These are phyloP conservation scores for Cantharis rufa DNA, from an alignment of 2,888 invertebrate genomes.

Conservation along the genomic window DNA sequence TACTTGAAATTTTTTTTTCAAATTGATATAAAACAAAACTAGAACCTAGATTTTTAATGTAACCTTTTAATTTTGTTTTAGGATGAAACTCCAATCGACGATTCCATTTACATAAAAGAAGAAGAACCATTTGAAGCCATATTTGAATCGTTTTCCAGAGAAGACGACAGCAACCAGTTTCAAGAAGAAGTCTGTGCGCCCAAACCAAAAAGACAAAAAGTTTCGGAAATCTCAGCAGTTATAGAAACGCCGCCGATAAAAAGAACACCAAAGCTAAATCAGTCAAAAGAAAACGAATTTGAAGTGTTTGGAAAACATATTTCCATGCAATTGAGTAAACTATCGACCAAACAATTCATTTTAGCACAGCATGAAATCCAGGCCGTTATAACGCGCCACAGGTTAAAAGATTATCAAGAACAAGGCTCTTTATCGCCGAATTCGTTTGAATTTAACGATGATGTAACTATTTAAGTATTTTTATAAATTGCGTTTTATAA, in stretches of 20 bases:
- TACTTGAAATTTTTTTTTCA: no score
- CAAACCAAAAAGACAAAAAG: neutral
- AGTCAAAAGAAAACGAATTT: neutral
- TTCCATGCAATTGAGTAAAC: neutral
- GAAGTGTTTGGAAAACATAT: neutral
- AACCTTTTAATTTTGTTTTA: neutral
- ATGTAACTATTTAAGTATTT: neutral
- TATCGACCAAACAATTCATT: neutral
- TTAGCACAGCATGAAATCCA: neutral
- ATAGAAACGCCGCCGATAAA: neutral
- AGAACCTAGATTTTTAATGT: neutral
- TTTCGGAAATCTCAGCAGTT: neutral
- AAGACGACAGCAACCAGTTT: neutral
- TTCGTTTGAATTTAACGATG: neutral
- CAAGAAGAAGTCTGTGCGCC: neutral
- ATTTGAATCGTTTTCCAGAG: neutral
- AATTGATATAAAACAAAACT: no score
- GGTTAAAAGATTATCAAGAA: neutral
- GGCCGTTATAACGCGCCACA: neutral
- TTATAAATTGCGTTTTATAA: neutral
- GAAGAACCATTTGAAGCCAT: neutral
- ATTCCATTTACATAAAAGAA: neutral
- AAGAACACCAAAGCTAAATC: neutral
- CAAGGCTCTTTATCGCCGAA: neutral
- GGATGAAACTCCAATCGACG: neutral